These are phyloP conservation scores for Mus pahari DNA, from an alignment of 2,113 vertebrate species.

Conservation along the genomic window DNA sequence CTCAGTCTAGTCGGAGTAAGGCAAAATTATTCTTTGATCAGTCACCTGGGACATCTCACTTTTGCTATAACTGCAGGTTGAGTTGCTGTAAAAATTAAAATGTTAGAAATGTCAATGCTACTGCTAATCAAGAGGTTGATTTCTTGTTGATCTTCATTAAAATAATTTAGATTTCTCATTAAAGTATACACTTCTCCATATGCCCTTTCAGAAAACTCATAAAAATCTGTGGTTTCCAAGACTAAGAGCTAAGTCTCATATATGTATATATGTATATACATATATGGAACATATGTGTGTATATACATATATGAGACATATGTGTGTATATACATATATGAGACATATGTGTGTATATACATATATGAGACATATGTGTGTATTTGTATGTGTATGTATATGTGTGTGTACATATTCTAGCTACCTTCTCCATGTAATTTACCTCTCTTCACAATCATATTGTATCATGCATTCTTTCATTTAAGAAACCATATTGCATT, in stretches of 20 bases:
- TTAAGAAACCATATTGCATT: neutral
- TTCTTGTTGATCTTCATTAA: slow-evolving; percentile 45
- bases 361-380: neutral
- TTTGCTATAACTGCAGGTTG: slow-evolving; percentile 26
- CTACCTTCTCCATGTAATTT: slow-evolving; percentile 16
- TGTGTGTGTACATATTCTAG: neutral
- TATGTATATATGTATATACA: too few species aligned
- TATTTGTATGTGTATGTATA: neutral
- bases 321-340: neutral
- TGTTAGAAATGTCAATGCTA: slow-evolving; percentile 21
- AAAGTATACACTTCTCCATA: neutral
- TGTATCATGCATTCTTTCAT: neutral
- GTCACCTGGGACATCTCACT: neutral
- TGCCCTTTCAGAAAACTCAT: neutral
- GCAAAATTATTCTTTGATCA: slow-evolving; percentile 51
- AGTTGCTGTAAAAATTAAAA: slow-evolving; percentile 22
- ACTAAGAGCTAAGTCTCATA: neutral
- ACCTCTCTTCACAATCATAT: neutral
- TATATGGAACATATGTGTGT: too few species aligned
- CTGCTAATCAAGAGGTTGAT: slow-evolving; percentile 40
- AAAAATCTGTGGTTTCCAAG: neutral
- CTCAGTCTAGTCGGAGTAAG: neutral
- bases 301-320: neutral
- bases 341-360: neutral
- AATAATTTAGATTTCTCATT: slow-evolving; percentile 55